A percentile compares a stretch with the other conserved stretches of the same genome.
phyloP scores from a whole-genome alignment of 1,140 invertebrate genomes.

The Drosophila santomea region DNA sequence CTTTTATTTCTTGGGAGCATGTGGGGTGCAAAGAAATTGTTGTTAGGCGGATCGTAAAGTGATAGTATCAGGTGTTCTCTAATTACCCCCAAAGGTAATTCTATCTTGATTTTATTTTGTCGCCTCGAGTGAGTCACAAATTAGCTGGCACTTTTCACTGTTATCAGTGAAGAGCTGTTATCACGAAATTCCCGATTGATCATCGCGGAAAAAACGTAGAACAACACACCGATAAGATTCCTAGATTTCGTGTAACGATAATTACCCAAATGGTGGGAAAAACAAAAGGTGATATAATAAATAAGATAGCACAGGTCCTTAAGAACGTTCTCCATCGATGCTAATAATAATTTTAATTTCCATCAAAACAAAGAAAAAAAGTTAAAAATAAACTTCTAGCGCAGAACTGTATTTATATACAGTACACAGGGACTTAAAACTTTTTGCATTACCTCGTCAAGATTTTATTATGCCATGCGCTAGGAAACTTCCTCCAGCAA shows the following conservation, averaged over 20 bases:
- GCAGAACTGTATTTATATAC: slow-evolving; percentile 21
- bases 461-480: slow-evolving; percentile 31
- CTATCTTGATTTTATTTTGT: not conserved
- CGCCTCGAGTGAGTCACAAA: slow-evolving; percentile 16
- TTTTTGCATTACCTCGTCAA: slow-evolving; percentile 38
- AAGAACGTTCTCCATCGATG: slow-evolving; percentile 7
- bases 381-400: slow-evolving; percentile 5
- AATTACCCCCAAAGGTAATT: too few relatives aligned
- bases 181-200: slow-evolving; percentile 22
- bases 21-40: not conserved
- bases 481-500: slow-evolving; percentile 12
- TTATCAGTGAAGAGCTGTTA: slow-evolving; percentile 33
- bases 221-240: slow-evolving; percentile 18
- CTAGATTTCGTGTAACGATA: slow-evolving; percentile 11
- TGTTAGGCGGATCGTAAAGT: not conserved
- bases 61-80: slow-evolving; percentile 7
- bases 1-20: too few relatives aligned
- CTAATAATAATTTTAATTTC: slow-evolving; percentile 18
- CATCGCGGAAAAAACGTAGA: slow-evolving; percentile 34
- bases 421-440: slow-evolving; percentile 33
- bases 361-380: slow-evolving; percentile 6
- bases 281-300: slow-evolving; percentile 27
- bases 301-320: not conserved
- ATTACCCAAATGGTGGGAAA: slow-evolving; percentile 19
- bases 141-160: slow-evolving; percentile 9